Evolutionary conservation across 53 echinoderm and acorn worm genomes (phyloP).

Genomic region (Holothuria scabra): DNA sequence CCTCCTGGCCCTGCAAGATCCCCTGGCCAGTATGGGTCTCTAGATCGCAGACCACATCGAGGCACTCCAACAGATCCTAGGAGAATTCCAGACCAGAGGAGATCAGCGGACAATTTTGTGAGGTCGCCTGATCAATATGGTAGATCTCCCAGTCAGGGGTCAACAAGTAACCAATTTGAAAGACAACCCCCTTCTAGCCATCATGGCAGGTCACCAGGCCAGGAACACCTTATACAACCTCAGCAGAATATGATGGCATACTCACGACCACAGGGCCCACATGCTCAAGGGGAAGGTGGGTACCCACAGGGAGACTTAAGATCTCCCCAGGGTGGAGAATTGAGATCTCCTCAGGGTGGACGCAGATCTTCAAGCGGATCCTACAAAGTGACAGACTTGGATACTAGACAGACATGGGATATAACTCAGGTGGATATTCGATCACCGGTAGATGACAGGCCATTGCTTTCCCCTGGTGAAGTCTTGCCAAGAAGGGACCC

Average conservation of each 20-base stretch:
- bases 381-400: constrained; percentile 85
- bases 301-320: background rate
- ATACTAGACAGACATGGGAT: constrained; percentile 74
- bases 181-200: constrained; percentile 2
- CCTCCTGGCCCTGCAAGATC: background rate
- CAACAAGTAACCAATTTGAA: constrained; percentile 30
- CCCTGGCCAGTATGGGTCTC: background rate
- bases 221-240: constrained; percentile 6
- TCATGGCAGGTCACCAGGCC: background rate
- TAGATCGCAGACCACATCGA: constrained; percentile 7
- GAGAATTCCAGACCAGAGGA: constrained; percentile 6
- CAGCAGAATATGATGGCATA: background rate
- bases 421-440: constrained; percentile 53
- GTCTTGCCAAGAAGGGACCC: constrained; percentile 34
- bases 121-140: constrained; percentile 31
- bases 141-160: constrained; percentile 18
- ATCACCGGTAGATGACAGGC: constrained; percentile 34
- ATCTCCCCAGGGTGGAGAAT: background rate
- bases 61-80: constrained; percentile 20
- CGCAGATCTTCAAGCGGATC: constrained; percentile 28
- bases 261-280: background rate
- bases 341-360: constrained; percentile 21
- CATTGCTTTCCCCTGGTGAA: constrained; percentile 39
- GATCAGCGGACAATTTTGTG: background rate
- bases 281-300: background rate